Percentiles rank a stretch among this genome's conserved stretches.
These are phyloP conservation scores for Pegoplata infirma DNA, from an alignment of 2,888 invertebrate genomes.

Conservation along the genomic window DNA sequence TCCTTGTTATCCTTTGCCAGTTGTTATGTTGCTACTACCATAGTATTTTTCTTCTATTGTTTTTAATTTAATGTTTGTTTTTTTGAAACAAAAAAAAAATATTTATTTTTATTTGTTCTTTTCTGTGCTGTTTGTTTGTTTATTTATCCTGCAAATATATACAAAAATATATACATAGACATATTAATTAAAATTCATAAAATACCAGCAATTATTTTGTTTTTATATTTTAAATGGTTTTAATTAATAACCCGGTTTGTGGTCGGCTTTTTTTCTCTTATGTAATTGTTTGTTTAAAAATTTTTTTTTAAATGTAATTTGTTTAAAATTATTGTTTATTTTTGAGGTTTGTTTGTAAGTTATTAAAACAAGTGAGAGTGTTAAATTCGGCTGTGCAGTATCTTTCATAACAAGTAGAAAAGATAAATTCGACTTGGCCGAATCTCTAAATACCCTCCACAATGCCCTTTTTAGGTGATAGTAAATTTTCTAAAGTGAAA, in stretches of 20 bases:
- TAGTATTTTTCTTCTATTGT: neutral
- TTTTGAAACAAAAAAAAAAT: too few species aligned
- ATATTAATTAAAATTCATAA: neutral
- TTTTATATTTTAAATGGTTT: constrained; percentile 6
- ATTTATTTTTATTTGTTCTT: neutral
- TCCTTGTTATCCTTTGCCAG: neutral
- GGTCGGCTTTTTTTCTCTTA: constrained; percentile 21
- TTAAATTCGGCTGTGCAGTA: too few species aligned
- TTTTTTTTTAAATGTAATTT: neutral
- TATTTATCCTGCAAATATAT: constrained; percentile 19
- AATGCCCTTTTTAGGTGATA: too few species aligned
- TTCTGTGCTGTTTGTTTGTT: neutral
- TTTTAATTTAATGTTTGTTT: neutral
- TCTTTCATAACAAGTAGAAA: too few species aligned
- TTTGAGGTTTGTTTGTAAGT: neutral
- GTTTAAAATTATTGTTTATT: neutral
- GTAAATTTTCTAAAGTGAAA: too few species aligned
- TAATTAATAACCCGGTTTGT: constrained; percentile 50
- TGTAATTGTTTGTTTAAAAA: constrained; percentile 8
- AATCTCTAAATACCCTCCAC: too few species aligned
- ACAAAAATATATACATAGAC: neutral
- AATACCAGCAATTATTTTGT: constrained; percentile 21
- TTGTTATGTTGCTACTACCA: neutral
- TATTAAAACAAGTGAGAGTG: too few species aligned
- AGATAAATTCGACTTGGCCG: too few species aligned